phyloP scores from a whole-genome alignment of 53 echinoderm and acorn worm species.

The Henricia sp. region DNA sequence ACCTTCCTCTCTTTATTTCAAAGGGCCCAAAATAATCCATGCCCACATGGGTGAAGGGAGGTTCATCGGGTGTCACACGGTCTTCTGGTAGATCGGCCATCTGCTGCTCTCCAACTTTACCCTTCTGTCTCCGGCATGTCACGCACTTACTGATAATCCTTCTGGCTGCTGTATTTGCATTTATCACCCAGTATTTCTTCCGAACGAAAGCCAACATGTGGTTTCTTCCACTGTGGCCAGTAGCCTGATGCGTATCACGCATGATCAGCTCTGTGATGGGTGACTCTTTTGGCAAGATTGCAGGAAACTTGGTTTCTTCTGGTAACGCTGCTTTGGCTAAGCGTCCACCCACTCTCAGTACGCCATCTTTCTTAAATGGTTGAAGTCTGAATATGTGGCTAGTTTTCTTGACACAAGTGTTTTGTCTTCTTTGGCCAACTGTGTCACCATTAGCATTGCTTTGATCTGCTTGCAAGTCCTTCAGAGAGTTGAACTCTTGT shows the following conservation, averaged over 20 bases:
- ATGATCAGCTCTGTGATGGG: conserved; percentile 18
- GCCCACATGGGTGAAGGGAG: conserved; percentile 37
- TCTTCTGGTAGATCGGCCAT: conserved; percentile 20
- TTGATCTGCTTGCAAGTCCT: neutral
- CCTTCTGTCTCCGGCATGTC: conserved; percentile 8
- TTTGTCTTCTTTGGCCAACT: conserved; percentile 10
- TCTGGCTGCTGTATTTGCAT: conserved; percentile 38
- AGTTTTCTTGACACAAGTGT: conserved; percentile 13
- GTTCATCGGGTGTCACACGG: conserved; percentile 5
- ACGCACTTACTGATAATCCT: conserved; percentile 36
- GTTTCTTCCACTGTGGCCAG: conserved; percentile 46
- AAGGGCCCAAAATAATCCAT: conserved; percentile 68
- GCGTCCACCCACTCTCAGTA: conserved; percentile 46
- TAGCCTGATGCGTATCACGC: neutral
- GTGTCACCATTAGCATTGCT: neutral
- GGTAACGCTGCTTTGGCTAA: conserved; percentile 30
- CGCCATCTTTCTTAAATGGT: conserved; percentile 15
- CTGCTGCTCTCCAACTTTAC: neutral
- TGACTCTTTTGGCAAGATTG: conserved; percentile 20
- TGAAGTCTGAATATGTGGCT: conserved; percentile 24
- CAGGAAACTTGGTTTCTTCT: conserved; percentile 33
- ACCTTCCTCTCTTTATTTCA: conserved; percentile 42
- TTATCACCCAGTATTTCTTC: conserved; percentile 60
- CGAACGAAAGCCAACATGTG: conserved; percentile 37
- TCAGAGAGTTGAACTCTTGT: conserved; percentile 40